These are phyloP conservation scores for Phoxinus phoxinus DNA, from an alignment of 2,113 vertebrate species.

Conservation along the genomic window DNA sequence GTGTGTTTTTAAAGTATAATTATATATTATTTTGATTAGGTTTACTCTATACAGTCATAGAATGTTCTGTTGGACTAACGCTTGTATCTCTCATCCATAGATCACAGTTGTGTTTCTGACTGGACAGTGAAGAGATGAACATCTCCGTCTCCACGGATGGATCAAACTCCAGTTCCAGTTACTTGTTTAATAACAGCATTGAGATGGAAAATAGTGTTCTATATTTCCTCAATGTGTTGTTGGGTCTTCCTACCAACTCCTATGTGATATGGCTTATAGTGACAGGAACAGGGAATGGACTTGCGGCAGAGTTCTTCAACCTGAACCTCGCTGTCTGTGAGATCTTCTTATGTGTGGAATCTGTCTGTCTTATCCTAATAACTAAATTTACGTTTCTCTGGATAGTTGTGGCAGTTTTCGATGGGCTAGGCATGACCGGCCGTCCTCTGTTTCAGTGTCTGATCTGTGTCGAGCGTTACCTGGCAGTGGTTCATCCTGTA, in stretches of 20 bases:
- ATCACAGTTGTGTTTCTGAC: not conserved
- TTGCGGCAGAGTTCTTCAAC: not conserved
- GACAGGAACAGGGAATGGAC: not conserved
- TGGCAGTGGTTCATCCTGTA: constrained; percentile 10
- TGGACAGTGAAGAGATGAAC: constrained; percentile 34
- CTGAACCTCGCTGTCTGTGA: constrained; percentile 23
- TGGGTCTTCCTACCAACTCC: constrained; percentile 22
- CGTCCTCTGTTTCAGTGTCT: not conserved
- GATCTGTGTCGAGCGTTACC: not conserved
- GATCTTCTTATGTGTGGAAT: not conserved
- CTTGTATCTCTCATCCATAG: not conserved
- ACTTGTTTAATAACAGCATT: not conserved
- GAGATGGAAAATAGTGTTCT: not conserved
- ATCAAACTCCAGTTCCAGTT: not conserved
- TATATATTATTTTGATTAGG: not conserved
- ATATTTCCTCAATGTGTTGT: not conserved
- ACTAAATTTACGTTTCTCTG: not conserved
- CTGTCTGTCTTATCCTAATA: not conserved
- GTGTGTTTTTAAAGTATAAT: not conserved
- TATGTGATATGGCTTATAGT: constrained; percentile 23
- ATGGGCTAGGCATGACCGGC: not conserved
- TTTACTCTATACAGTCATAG: not conserved
- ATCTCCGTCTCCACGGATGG: not conserved
- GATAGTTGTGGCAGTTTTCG: not conserved
- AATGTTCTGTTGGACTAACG: not conserved